Conservation (phyloP, 2,113 vertebrate species). For the Nothoprocta pentlandii region DNA sequence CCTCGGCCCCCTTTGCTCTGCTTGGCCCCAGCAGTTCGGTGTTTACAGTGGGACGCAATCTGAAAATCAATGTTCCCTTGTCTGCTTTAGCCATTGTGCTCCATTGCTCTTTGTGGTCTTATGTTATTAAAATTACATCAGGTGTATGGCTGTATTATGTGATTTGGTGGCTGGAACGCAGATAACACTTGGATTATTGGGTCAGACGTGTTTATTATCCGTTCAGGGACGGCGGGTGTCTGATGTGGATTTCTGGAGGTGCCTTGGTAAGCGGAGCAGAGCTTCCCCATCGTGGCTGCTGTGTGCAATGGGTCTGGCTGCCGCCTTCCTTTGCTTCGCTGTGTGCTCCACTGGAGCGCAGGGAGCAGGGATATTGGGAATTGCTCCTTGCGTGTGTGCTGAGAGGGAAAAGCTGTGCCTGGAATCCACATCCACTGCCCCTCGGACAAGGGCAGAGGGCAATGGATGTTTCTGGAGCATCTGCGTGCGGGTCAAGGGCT, state of each 20-base stretch:
- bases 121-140: conserved; percentile 74
- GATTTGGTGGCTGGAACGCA: conserved; percentile 56
- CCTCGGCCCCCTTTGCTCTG: neutral
- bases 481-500: neutral
- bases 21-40: conserved; percentile 44
- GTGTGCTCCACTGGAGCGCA: conserved; percentile 52
- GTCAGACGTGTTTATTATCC: conserved; percentile 68
- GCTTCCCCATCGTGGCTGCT: conserved; percentile 21
- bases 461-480: neutral
- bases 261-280: conserved; percentile 56
- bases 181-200: conserved; percentile 73
- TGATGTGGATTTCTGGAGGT: conserved; percentile 72
- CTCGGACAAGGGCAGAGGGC: neutral
- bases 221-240: conserved; percentile 63
- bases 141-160: conserved; percentile 61
- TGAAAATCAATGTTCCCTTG: conserved; percentile 69
- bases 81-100: conserved; percentile 56
- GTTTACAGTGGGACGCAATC: conserved; percentile 58
- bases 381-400: neutral
- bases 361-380: conserved; percentile 63
- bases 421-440: neutral
- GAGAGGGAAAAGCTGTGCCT: neutral
- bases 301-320: conserved; percentile 41
- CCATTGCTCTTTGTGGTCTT: conserved; percentile 64
- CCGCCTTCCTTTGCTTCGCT: conserved; percentile 6